Percentiles rank a stretch among this genome's conserved stretches.
These are phyloP conservation scores for Panthera uncia DNA, from an alignment of 2,113 vertebrate genomes.

Conservation along the genomic window DNA sequence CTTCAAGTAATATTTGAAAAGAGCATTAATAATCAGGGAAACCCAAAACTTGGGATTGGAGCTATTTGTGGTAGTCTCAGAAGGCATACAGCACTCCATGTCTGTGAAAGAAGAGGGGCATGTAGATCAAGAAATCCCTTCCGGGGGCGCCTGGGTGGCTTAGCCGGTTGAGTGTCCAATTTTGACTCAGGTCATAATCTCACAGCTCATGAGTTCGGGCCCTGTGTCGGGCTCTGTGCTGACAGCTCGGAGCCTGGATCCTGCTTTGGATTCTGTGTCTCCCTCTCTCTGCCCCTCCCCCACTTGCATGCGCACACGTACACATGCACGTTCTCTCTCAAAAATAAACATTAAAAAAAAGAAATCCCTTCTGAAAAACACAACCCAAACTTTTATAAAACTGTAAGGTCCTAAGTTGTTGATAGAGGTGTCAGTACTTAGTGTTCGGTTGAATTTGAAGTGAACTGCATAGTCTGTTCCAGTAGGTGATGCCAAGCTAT, in stretches of 20 bases:
- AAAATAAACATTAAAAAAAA: neutral
- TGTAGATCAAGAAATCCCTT: slow-evolving; percentile 8
- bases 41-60: neutral
- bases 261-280: too few species aligned
- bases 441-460: slow-evolving; percentile 6
- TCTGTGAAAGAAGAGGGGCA: neutral
- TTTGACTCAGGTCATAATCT: too few species aligned
- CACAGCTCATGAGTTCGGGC: too few species aligned
- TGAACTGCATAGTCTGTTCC: neutral
- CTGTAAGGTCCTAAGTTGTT: neutral
- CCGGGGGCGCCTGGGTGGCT: too few species aligned
- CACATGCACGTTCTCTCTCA: too few species aligned
- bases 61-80: neutral
- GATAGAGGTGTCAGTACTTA: neutral
- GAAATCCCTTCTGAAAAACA: neutral
- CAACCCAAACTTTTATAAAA: slow-evolving; percentile 22
- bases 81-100: neutral
- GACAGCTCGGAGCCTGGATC: too few species aligned
- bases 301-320: too few species aligned
- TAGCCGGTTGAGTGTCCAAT: too few species aligned
- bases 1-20: neutral
- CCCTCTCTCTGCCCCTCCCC: too few species aligned
- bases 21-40: neutral
- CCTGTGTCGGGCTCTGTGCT: too few species aligned
- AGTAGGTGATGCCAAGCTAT: neutral